Evolutionary conservation across 2,888 invertebrate species (phyloP).

Genomic region (Holacanthella duospinosa): DNA sequence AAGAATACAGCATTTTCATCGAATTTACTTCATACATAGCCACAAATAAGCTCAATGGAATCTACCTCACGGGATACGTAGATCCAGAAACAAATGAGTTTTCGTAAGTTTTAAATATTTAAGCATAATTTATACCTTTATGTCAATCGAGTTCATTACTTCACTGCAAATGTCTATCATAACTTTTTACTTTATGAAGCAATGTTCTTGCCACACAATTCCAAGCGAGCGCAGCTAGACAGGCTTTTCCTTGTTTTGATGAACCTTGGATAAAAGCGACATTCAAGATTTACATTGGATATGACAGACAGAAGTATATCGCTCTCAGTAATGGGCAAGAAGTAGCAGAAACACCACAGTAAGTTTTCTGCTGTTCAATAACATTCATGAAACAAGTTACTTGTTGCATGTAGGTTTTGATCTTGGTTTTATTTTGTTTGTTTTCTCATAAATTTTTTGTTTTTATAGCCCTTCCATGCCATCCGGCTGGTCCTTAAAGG

Average conservation of each 20-base stretch:
- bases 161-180: too few species aligned
- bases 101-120: background rate
- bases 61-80: background rate
- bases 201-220: conserved; percentile 43
- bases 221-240: conserved; percentile 39
- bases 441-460: too few species aligned
- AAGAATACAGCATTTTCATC: background rate
- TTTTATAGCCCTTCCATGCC: background rate
- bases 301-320: conserved; percentile 45
- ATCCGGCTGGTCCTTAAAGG: background rate
- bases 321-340: background rate
- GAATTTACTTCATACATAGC: background rate
- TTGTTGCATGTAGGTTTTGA: too few species aligned
- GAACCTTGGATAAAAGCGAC: conserved; percentile 42
- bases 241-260: conserved; percentile 43
- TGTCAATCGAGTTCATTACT: too few species aligned
- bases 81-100: background rate
- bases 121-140: too few species aligned
- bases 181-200: too few species aligned
- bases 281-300: conserved; percentile 38
- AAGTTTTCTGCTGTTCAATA: too few species aligned
- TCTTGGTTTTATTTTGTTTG: too few species aligned
- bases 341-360: background rate
- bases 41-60: background rate
- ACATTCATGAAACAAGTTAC: too few species aligned